Percentiles rank a stretch among this genome's conserved stretches.
phyloP scores from a whole-genome alignment of 2,113 vertebrate genomes.

The Lanius collurio region DNA sequence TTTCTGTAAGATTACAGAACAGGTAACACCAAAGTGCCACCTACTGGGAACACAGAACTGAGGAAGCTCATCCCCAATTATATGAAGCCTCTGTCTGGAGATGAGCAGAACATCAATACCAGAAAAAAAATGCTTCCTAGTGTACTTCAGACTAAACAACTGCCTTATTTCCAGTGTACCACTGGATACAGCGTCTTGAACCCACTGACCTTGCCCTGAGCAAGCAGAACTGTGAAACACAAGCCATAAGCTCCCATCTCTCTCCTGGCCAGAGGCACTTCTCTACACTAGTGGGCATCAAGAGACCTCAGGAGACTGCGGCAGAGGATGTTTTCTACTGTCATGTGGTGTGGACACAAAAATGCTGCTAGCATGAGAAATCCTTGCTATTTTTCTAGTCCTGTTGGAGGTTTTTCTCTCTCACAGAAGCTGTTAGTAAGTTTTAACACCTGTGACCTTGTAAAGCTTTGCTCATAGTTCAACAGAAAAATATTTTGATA shows the following conservation, averaged over 20 bases:
- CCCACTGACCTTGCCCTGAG: background rate
- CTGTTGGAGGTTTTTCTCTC: too few species aligned
- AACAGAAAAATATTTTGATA: too few species aligned
- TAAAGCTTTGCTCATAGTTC: too few species aligned
- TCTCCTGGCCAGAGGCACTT: background rate
- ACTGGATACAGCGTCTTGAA: background rate
- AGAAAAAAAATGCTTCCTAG: background rate
- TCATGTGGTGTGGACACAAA: too few species aligned
- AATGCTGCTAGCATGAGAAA: too few species aligned
- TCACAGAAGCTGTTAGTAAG: too few species aligned
- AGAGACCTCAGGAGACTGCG: rapidly evolving
- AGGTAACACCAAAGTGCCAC: conserved; percentile 38
- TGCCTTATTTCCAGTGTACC: background rate
- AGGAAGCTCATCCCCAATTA: background rate
- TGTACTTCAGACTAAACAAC: background rate
- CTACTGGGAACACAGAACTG: conserved; percentile 22
- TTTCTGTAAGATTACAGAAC: background rate
- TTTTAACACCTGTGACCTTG: too few species aligned
- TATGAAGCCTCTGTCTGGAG: background rate
- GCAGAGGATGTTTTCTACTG: background rate
- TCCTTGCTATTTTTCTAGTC: too few species aligned
- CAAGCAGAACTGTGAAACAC: background rate
- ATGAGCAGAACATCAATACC: background rate
- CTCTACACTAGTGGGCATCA: background rate
- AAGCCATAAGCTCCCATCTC: background rate